Conservation (phyloP, 2,797 vertebrate genomes). For the Cygnus olor region DNA sequence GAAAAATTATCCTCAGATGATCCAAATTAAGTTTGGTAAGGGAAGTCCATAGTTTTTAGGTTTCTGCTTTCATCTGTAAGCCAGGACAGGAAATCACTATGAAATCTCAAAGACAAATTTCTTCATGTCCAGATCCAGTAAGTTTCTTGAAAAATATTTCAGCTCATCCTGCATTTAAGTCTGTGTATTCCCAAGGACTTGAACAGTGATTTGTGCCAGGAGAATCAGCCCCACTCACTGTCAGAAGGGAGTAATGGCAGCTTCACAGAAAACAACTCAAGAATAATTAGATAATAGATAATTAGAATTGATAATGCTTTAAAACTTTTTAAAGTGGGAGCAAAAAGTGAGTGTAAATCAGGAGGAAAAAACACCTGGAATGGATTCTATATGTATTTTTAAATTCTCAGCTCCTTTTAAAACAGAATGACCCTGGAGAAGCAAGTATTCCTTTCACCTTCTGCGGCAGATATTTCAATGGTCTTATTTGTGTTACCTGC, state of each 20-base stretch:
- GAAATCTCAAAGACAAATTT: not conserved
- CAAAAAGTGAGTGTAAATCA: accelerated
- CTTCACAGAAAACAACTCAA: not conserved
- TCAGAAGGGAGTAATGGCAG: not conserved
- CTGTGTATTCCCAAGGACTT: accelerated
- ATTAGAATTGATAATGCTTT: not conserved
- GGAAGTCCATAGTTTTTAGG: not conserved
- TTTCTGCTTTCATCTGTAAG: not conserved
- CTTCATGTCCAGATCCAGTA: not conserved
- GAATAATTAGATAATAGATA: not conserved
- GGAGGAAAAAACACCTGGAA: not conserved
- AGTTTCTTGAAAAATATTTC: not conserved
- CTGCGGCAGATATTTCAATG: not conserved
- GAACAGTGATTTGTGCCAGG: not conserved
- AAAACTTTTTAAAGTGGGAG: not conserved
- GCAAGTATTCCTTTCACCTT: not conserved
- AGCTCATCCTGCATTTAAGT: not conserved
- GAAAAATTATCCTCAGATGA: not conserved
- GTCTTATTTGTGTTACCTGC: not conserved
- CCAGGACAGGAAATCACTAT: not conserved
- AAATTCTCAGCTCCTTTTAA: not conserved
- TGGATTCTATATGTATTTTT: not conserved
- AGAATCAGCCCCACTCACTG: not conserved
- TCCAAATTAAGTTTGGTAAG: not conserved
- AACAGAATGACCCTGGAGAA: not conserved